Base-by-base conservation (phyloP, 2,888 invertebrate genomes). In the Nesidiocoris tenuis region DNA sequence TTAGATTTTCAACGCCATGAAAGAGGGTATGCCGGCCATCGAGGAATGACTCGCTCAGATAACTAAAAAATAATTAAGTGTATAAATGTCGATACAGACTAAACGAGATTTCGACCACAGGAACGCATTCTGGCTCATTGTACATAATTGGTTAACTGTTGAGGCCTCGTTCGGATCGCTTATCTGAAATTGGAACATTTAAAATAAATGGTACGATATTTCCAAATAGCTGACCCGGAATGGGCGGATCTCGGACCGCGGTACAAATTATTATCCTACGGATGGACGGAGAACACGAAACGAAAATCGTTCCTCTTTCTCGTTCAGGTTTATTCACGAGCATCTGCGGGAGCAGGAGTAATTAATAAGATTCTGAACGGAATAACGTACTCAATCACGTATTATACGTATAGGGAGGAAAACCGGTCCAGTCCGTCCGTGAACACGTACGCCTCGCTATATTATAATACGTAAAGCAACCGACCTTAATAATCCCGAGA, bases 391-490 rank as follows among this genome's bases (percentile, higher is more conserved):
- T 67, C 55, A 67, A 67, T 56, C 67, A 67, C 67, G 67, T 67
- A 67, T n/a, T n/a, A n/a, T 56, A 56, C 39, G 39, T 3, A 12
- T 39, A 7, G 39, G 12, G 39, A 39, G 39, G 56, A 56, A 39
- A 65, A 67, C 67, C 67, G 67, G 67, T 67, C 21, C 67, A 54
- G 5, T 56, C 22, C 67, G 22, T 56, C 22, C 67, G 21, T 55
- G 67, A 67, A 67, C 67, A 67, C 67, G 67, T 67, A 67, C 67
- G 67, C 67, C 56, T 39, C 67, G 39, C 55, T 67, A 67, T 67
- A 67, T 39, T 39, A 67, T 67, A 67, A 67, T 67, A 56, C 67
- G 54, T 56, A 39, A 56, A 67, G 55, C 67, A 21, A 67, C 55
- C 39, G 55, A 56, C 67, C 67, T 67, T 67, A 67, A 67, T 67